phyloP scores from a whole-genome alignment of 2,797 vertebrate species.

The Eulemur coronatus region DNA sequence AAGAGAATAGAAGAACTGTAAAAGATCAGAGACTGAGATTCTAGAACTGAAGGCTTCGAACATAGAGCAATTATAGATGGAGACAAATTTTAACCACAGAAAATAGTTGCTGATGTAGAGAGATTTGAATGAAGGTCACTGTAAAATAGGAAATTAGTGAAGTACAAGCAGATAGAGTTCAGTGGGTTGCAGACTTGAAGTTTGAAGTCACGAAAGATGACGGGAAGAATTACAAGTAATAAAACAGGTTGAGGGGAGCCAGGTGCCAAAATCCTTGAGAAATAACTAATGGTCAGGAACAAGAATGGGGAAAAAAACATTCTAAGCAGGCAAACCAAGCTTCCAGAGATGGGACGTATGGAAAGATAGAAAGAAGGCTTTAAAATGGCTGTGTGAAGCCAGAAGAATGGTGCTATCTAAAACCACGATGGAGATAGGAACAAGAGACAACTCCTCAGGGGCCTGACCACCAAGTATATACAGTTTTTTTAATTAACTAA shows the following conservation, averaged over 20 bases:
- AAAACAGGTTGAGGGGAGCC: neutral
- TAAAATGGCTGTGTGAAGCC: neutral
- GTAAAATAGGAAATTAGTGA: neutral
- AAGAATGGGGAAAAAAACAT: neutral
- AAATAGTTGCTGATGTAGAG: neutral
- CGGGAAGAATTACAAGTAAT: neutral
- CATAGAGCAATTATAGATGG: neutral
- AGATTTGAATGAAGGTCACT: neutral
- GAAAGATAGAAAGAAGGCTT: neutral
- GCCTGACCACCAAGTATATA: neutral
- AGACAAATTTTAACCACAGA: neutral
- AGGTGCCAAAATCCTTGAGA: conserved; percentile 2
- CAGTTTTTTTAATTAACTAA: neutral
- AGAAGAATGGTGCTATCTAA: neutral
- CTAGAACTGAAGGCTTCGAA: neutral
- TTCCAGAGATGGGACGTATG: neutral
- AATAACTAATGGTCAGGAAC: neutral
- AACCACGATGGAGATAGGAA: neutral
- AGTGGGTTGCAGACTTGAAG: neutral
- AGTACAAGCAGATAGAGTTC: neutral
- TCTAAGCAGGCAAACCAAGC: neutral
- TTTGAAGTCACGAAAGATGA: neutral
- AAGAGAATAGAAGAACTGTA: neutral
- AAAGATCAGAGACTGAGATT: neutral
- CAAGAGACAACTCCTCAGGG: neutral